Conservation (phyloP, 37 sponge, comb jelly and placozoan genomes). For the Bolinopsis microptera region DNA sequence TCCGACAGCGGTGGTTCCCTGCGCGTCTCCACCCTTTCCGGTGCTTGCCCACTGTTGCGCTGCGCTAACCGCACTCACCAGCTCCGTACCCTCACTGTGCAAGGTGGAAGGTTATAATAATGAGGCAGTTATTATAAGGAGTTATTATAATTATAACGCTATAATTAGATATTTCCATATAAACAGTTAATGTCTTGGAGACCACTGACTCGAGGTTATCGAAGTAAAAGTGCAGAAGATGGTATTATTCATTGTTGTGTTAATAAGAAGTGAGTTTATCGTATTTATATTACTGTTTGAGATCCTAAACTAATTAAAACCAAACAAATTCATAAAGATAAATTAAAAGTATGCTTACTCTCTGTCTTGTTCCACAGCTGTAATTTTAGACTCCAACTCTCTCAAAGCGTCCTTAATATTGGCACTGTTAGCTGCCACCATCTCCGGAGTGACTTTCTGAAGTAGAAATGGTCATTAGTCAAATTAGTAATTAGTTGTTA, state of each 20-base stretch:
- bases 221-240: too few relatives aligned
- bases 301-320: too few relatives aligned
- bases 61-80: constrained; percentile 62
- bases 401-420: constrained; percentile 25
- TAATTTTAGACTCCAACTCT: constrained; percentile 47
- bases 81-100: constrained; percentile 60
- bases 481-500: too few relatives aligned
- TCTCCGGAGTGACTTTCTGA: constrained; percentile 55
- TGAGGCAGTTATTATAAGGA: not conserved
- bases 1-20: constrained; percentile 56
- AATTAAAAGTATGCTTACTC: not conserved
- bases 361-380: constrained; percentile 48
- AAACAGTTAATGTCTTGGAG: too few relatives aligned
- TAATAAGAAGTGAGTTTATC: too few relatives aligned
- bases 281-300: too few relatives aligned
- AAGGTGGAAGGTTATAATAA: not conserved
- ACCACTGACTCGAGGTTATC: too few relatives aligned
- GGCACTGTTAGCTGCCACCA: constrained; percentile 30
- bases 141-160: not conserved
- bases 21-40: constrained; percentile 59
- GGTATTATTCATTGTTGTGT: too few relatives aligned
- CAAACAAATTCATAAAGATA: too few relatives aligned
- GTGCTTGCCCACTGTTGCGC: constrained; percentile 60
- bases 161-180: too few relatives aligned
- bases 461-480: not conserved